Base-by-base conservation (phyloP, 2,888 invertebrate species). In the Ophraella communa region DNA sequence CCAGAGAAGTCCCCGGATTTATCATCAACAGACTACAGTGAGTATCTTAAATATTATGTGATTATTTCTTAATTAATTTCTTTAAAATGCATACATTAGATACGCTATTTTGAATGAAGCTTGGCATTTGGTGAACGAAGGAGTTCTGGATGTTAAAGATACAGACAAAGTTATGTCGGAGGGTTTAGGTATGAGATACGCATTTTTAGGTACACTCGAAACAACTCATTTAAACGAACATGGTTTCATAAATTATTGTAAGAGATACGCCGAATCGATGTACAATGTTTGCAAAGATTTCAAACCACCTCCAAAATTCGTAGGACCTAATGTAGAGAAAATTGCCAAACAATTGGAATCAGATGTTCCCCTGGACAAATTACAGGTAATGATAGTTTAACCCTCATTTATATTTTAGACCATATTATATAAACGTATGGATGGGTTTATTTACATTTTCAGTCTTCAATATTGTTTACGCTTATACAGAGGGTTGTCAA, bases 201-300 rank as follows among this genome's bases (percentile, higher is more conserved):
- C 97, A 5, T 98, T 98, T 83, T 86, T 97, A 65, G 98, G 98
- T 2, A 92, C 96, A 0, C 83, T 97, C 68, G 96, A 97, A 85
- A 95, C 96, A 0, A 93, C 94, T 0, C 96, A 96, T 82, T 86
- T 98, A 65, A 98, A 98, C 80, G 96, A 97, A 10, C 93, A 95
- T 82, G 96, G 96, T 7, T 87, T 89, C 81, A 81, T 81, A 14
- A 87, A 87, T 71, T 90, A 90, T 73, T 87, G 87, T 68, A 85
- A 87, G 42, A 79, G 86, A 3, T 90, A 90, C 73, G 82, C 83
- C 1, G 84, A 87, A 53, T 86, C 87, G 0, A 89, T 90, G 56
- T 83, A 86, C 72, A 82, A 83, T 47, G 87, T 88, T 0, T 91
- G 92, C 76, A 83, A 88, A 76, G 91, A 92, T 0, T 91, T 93